Conservation (phyloP, 2,797 vertebrate species). For the Scolopax bukidnonensis region DNA sequence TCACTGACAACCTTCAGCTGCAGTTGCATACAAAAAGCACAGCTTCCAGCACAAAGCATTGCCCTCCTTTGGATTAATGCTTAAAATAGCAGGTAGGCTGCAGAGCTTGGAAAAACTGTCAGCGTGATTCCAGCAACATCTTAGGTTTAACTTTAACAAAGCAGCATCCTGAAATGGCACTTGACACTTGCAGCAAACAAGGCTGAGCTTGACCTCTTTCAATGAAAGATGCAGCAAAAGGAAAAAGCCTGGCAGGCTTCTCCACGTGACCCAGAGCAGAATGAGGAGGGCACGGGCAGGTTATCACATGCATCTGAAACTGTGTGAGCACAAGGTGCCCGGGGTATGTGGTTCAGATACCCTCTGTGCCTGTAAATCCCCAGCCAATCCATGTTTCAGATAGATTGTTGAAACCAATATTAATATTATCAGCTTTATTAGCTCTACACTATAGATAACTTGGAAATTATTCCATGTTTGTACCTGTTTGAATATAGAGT, state of each 20-base stretch:
- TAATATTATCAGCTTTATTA: background rate
- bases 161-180: background rate
- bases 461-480: background rate
- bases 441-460: background rate
- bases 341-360: accelerated
- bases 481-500: background rate
- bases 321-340: accelerated
- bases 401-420: background rate
- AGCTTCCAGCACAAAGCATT: conserved; percentile 25
- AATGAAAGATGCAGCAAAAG: background rate
- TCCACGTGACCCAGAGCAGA: accelerated
- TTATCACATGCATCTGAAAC: background rate
- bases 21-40: background rate
- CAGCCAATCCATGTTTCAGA: background rate
- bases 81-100: conserved; percentile 41
- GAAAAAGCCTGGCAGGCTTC: background rate
- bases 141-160: background rate
- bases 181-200: background rate
- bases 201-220: background rate
- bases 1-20: conserved; percentile 10
- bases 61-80: conserved; percentile 5
- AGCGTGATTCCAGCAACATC: background rate
- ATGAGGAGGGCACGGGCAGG: background rate
- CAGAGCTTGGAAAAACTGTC: conserved; percentile 32
- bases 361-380: background rate